Evolutionary conservation across 2,113 vertebrate genomes (phyloP), one percentile per base, ranked within the genome.

Genomic region (Drymodes brunneopygia): DNA sequence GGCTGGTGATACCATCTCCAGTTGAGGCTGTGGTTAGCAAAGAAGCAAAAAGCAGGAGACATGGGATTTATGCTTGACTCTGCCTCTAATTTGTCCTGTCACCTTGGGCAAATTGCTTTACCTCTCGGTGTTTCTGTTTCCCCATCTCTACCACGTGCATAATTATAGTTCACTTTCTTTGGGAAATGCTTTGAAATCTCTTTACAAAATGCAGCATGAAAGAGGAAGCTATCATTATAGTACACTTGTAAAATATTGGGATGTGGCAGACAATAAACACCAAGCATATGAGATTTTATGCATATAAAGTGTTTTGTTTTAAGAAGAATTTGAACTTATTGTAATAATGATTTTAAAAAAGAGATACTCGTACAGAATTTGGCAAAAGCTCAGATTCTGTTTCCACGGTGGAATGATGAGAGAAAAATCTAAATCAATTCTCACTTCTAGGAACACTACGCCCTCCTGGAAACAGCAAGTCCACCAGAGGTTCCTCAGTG

Each of bases 391-490:
- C 90, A 57, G 36, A 51, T 83, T 95, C 50, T 93, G 44, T 80
- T 94, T 82, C 75, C 48, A 60, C n/a, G 64, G 33, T n/a, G 27
- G 42, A 89, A 85, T 47, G 72, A 64, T 78, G 93, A 92, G 44
- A 84, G 72, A 86, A 90, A 90, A 93, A 60, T 36, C 80, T 95
- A 93, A 95, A 96, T 94, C 92, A 92, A 38, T 96, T 96, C 70
- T 94, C 92, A 71, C 82, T 88, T 86, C 60, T 70, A 78, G 82
- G 81, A 92, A 83, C 88, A 45, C n/a, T 88, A 78, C 1, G 0
- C 53, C 69, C 60, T 86, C 56, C 69, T 94, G 90, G 93, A 93
- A 96, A 93, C 18, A 88, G 65, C 22, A 88, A 86, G 35, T 83
- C 25, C 82, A 88, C 44, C 54, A 77, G 87, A 70, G 81, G 78